These are phyloP conservation scores for Taeniopygia guttata DNA, from an alignment of 2,797 vertebrate genomes.

Conservation along the genomic window DNA sequence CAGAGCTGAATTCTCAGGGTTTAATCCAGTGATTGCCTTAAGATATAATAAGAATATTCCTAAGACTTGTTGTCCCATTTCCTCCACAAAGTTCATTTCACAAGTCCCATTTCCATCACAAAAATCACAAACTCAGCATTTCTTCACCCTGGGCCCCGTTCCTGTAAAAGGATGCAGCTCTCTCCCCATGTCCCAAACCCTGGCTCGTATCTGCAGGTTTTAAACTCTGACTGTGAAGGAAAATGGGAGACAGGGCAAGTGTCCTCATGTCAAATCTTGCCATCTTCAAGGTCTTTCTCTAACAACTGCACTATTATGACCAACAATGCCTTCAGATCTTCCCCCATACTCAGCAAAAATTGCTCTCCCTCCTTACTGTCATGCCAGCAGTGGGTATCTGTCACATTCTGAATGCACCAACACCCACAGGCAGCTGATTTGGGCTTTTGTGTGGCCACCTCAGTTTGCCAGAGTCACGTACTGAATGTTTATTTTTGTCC, in stretches of 20 bases:
- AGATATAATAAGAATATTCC: background rate
- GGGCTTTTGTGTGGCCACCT: background rate
- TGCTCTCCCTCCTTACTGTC: background rate
- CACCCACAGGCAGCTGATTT: background rate
- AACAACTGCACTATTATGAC: rapidly evolving
- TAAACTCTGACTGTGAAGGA: background rate
- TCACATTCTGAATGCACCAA: background rate
- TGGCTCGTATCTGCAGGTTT: rapidly evolving
- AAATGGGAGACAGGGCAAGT: background rate
- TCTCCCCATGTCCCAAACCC: background rate
- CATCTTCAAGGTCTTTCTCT: background rate
- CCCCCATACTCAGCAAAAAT: background rate
- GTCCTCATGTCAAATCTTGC: background rate
- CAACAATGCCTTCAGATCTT: background rate
- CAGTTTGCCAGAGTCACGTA: background rate
- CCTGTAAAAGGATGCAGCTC: background rate
- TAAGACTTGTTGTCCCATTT: background rate
- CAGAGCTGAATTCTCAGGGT: background rate
- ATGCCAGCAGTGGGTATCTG: background rate
- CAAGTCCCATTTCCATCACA: background rate
- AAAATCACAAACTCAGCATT: background rate
- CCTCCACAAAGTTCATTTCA: background rate
- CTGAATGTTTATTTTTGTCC: background rate
- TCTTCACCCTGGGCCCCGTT: background rate
- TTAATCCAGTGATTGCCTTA: background rate